Evolutionary conservation across 2,797 vertebrate genomes (phyloP).

Genomic region (Myripristis murdjan): DNA sequence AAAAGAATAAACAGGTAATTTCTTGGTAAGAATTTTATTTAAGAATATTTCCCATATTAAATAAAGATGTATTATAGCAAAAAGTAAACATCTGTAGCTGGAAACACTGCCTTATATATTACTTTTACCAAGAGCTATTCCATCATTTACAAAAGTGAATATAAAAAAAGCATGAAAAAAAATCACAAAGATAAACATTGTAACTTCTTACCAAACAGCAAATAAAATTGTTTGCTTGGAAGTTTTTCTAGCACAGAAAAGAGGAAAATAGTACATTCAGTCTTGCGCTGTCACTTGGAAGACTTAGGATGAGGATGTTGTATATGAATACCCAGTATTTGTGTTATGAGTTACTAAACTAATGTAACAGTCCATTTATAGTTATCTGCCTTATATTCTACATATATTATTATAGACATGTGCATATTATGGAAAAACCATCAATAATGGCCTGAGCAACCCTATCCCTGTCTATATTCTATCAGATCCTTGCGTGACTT

Average conservation of each 20-base stretch:
- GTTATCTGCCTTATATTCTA: neutral
- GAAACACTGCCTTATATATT: conserved; percentile 44
- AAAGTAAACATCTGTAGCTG: conserved; percentile 32
- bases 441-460: neutral
- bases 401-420: neutral
- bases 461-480: neutral
- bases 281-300: neutral
- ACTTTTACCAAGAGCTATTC: conserved; percentile 33
- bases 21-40: conserved; percentile 26
- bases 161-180: conserved; percentile 17
- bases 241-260: neutral
- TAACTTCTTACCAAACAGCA: conserved; percentile 39
- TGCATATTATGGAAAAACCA: neutral
- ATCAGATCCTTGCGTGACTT: neutral
- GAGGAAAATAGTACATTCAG: neutral
- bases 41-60: conserved; percentile 54
- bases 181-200: conserved; percentile 7
- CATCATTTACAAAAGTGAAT: conserved; percentile 44
- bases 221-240: conserved; percentile 8
- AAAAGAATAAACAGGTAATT: no score
- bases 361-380: neutral
- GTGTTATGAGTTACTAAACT: neutral
- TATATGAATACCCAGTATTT: neutral
- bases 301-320: neutral
- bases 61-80: conserved; percentile 52